phyloP scores from a whole-genome alignment of 23 tunicate species.

The Trididemnum miniatum region DNA sequence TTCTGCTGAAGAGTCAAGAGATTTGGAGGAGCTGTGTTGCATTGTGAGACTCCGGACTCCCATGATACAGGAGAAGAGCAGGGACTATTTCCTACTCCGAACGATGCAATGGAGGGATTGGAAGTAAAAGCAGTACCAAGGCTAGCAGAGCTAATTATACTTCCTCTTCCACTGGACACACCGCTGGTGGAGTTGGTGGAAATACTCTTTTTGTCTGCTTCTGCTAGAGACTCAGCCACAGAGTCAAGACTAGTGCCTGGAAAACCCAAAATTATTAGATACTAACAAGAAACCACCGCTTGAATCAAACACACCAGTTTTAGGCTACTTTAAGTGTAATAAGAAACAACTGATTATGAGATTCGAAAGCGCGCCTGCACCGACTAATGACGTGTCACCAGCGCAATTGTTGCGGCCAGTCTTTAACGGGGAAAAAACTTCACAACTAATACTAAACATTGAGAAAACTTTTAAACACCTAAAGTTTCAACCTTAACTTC shows the following conservation, averaged over 20 bases:
- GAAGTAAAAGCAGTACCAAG: conserved; percentile 52
- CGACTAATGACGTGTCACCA: too few relatives aligned
- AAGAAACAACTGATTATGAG: too few relatives aligned
- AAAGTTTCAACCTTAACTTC: too few relatives aligned
- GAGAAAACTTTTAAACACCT: too few relatives aligned
- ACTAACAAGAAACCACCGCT: too few relatives aligned
- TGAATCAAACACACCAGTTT: too few relatives aligned
- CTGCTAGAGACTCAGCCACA: neutral
- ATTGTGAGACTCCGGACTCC: conserved; percentile 29
- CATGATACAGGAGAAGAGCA: conserved; percentile 51
- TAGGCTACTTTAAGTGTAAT: too few relatives aligned
- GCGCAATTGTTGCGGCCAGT: too few relatives aligned
- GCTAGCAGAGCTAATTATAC: conserved; percentile 58
- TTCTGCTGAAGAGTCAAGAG: conserved; percentile 5
- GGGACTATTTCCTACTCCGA: conserved; percentile 42
- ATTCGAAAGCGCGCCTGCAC: too few relatives aligned
- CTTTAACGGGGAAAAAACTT: too few relatives aligned
- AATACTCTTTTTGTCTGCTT: conserved; percentile 25
- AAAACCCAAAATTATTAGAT: too few relatives aligned
- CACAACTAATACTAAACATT: too few relatives aligned
- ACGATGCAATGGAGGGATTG: conserved; percentile 45
- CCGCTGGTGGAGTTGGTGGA: conserved; percentile 38
- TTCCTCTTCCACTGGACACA: conserved; percentile 56
- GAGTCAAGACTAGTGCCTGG: conserved; percentile 21
- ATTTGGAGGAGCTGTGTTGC: conserved; percentile 33